These are phyloP conservation scores for Opisthograptis luteolata DNA, from an alignment of 2,888 invertebrate genomes.

Conservation along the genomic window DNA sequence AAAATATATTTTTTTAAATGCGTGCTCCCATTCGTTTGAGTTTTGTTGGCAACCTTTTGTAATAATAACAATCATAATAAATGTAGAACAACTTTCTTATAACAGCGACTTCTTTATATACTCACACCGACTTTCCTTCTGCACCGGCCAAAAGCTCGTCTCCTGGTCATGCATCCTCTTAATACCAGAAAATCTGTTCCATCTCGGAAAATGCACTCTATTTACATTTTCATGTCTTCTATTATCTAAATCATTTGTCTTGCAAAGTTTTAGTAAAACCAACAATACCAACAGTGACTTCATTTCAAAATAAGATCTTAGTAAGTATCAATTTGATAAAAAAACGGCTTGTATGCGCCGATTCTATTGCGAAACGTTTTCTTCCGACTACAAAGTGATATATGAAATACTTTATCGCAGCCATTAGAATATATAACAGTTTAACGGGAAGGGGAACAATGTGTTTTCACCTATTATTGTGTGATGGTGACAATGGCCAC, in stretches of 20 bases:
- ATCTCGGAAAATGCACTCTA: slow-evolving; percentile 42
- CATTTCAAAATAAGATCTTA: slow-evolving; percentile 9
- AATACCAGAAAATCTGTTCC: slow-evolving; percentile 35
- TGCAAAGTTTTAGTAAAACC: slow-evolving; percentile 44
- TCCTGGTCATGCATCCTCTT: slow-evolving; percentile 40
- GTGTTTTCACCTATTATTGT: slow-evolving; percentile 48
- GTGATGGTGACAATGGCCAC: slow-evolving; percentile 53
- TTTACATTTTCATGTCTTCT: slow-evolving; percentile 36
- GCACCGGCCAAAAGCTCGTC: slow-evolving; percentile 63
- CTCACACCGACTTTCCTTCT: slow-evolving; percentile 75
- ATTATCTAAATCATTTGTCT: slow-evolving; percentile 39
- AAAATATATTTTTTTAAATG: too few relatives aligned
- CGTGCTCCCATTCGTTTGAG: too few relatives aligned
- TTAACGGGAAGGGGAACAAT: slow-evolving; percentile 51
- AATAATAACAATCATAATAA: too few relatives aligned
- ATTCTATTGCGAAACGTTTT: slow-evolving; percentile 3
- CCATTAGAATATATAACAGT: slow-evolving; percentile 36
- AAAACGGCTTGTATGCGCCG: too few relatives aligned
- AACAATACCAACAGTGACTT: slow-evolving; percentile 16
- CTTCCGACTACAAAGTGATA: slow-evolving; percentile 11
- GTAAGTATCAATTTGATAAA: background rate
- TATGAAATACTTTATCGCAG: slow-evolving; percentile 25
- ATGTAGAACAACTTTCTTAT: too few relatives aligned
- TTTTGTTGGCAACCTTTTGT: too few relatives aligned
- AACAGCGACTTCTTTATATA: slow-evolving; percentile 24